A percentile compares a stretch with the other conserved stretches of the same genome.
Conservation (phyloP, 2,113 vertebrate genomes). For the Centropus bengalensis region DNA sequence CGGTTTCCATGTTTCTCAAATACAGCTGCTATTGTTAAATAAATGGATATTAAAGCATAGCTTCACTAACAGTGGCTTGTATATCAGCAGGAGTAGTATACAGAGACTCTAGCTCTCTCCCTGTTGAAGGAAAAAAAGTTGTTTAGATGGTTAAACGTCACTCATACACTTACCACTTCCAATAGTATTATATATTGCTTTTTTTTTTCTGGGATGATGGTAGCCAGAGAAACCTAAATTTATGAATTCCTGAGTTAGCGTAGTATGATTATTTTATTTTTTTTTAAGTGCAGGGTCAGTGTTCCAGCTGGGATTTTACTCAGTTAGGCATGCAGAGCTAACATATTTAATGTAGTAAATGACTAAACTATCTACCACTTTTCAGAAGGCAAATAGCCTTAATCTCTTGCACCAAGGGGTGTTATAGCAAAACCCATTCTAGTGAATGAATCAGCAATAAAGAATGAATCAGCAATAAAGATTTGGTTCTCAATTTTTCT, state of each 20-base stretch:
- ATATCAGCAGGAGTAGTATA: not conserved
- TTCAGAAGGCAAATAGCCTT: not conserved
- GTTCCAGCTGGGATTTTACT: not conserved
- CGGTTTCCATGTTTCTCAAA: not conserved
- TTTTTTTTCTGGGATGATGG: not conserved
- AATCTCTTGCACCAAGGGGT: not conserved
- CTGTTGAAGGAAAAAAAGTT: constrained; percentile 9
- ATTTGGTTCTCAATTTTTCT: not conserved
- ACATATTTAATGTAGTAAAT: not conserved
- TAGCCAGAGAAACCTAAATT: constrained; percentile 9
- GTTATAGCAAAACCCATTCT: not conserved
- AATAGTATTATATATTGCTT: not conserved
- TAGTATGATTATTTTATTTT: not conserved
- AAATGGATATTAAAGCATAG: not conserved
- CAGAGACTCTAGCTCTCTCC: not conserved
- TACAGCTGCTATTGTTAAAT: not conserved
- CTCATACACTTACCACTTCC: constrained; percentile 25
- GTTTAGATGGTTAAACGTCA: constrained; percentile 13
- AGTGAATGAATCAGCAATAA: not conserved
- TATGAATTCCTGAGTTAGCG: not conserved
- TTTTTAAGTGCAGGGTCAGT: not conserved
- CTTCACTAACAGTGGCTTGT: not conserved
- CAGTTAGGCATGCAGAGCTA: not conserved
- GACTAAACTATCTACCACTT: not conserved
- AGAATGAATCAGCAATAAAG: not conserved